A percentile compares a stretch with the other conserved stretches of the same genome.
phyloP scores from a whole-genome alignment of 1,140 invertebrate genomes.

The Drosophila leontia region DNA sequence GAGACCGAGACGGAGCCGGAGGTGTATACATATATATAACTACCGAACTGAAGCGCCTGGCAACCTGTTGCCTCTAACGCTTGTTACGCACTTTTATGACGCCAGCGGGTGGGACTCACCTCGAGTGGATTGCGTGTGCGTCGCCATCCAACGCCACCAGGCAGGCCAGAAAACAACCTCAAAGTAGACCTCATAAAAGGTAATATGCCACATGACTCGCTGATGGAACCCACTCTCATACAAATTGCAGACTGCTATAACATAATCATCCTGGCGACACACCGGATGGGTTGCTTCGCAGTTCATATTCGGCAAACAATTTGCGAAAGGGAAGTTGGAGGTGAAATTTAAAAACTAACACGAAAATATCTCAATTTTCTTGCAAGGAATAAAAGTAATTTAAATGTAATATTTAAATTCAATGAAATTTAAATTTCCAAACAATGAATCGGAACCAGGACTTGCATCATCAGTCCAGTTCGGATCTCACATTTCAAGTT shows the following conservation, averaged over 20 bases:
- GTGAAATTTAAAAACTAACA: not conserved
- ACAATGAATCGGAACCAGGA: not conserved
- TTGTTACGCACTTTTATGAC: constrained; percentile 70
- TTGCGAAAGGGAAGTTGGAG: not conserved
- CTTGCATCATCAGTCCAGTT: not conserved
- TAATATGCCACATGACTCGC: constrained; percentile 62
- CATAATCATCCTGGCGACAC: constrained; percentile 48
- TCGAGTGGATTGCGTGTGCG: constrained; percentile 48
- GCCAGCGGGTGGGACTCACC: constrained; percentile 34
- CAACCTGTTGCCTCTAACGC: constrained; percentile 68
- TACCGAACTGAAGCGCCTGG: constrained; percentile 32
- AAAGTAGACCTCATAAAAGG: constrained; percentile 61
- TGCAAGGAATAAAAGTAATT: too few species aligned
- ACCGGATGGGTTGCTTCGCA: constrained; percentile 4
- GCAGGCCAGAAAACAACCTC: constrained; percentile 24
- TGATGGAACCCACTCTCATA: constrained; percentile 33
- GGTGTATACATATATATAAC: constrained; percentile 16
- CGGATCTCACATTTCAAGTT: not conserved
- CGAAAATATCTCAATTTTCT: not conserved
- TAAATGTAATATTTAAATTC: too few species aligned
- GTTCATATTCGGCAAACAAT: constrained; percentile 5
- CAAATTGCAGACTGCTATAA: constrained; percentile 40
- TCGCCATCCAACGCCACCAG: not conserved
- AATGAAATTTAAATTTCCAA: too few species aligned
- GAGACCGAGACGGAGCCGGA: constrained; percentile 1